Evolutionary conservation across 2,888 invertebrate genomes (phyloP), one percentile per base, ranked within the genome.

Genomic region (Crossocerus cetratus): DNA sequence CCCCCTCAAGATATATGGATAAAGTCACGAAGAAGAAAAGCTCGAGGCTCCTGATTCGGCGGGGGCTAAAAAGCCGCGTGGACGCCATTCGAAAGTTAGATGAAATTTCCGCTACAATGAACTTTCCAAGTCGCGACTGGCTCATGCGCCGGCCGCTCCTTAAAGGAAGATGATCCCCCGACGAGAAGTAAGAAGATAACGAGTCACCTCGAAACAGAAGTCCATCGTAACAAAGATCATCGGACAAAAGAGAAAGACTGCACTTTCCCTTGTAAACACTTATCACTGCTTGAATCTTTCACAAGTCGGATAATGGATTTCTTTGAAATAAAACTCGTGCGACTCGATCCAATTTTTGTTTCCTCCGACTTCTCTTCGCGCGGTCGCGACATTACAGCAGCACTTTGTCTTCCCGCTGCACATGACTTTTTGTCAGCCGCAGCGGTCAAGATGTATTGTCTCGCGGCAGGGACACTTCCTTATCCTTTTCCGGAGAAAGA

Each of bases 181-280:
- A 72, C 44, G 72, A 72, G 74, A 65, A 68, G 43, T 43, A 43
- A 57, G 64, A 63, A 67, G 74, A 72, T 72, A 65, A 72, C 71
- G 66, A 70, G 69, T 18, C 66, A 60, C n/a, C 58, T 22, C 44
- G 62, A 56, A 60, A 64, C 44, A 54, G 23, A 18, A 53, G 60
- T 23, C n/a, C n/a, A n/a, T n/a, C n/a, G n/a, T n/a, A n/a, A n/a
- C n/a, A n/a, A n/a, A n/a, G n/a, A n/a, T n/a, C n/a, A n/a, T n/a
- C n/a, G n/a, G n/a, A n/a, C n/a, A n/a, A n/a, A n/a, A n/a, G 68
- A 62, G 53, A 59, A 55, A 69, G 69, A 68, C 57, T 68, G 55
- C 54, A 49, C 14, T 49, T 16, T 49, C 49, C 16, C n/a, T n/a
- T n/a, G n/a, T n/a, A n/a, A n/a, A n/a, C n/a, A n/a, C n/a, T n/a